phyloP scores from a whole-genome alignment of 2,888 invertebrate species.

The Nemapogon koenigi region DNA sequence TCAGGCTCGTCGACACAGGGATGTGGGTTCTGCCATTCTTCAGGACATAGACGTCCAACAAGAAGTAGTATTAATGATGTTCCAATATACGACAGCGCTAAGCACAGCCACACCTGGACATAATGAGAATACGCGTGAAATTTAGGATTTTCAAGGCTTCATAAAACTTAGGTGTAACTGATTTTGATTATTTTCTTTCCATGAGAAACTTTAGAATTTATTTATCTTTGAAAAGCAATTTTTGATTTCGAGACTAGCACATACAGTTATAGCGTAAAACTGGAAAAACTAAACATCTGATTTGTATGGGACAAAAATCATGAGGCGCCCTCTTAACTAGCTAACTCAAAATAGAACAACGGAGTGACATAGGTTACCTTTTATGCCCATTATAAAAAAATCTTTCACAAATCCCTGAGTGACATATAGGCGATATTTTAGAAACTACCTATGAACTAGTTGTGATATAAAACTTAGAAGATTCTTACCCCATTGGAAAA shows the following conservation, averaged over 20 bases:
- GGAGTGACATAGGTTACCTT: background rate
- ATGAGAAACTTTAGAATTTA: too few relatives aligned
- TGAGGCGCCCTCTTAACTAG: too few relatives aligned
- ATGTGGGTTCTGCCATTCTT: conserved; percentile 90
- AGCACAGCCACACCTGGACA: conserved; percentile 77
- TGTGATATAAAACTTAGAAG: too few relatives aligned
- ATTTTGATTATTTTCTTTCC: too few relatives aligned
- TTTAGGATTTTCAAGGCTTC: too few relatives aligned
- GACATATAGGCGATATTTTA: background rate
- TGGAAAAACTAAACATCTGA: too few relatives aligned
- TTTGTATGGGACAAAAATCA: too few relatives aligned
- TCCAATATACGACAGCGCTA: conserved; percentile 82
- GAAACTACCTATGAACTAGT: background rate
- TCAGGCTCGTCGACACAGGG: conserved; percentile 84
- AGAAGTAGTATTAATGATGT: conserved; percentile 83
- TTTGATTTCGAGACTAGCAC: too few relatives aligned
- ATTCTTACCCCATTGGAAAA: conserved; percentile 77
- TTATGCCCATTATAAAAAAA: background rate
- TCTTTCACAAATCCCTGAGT: background rate
- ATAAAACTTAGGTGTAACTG: too few relatives aligned
- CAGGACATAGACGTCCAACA: conserved; percentile 81
- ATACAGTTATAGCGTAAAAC: too few relatives aligned
- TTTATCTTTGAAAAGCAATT: too few relatives aligned
- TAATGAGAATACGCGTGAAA: too few relatives aligned
- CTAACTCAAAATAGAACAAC: background rate